Conservation (phyloP, 2,113 vertebrate genomes). For the Oreochromis niloticus region DNA sequence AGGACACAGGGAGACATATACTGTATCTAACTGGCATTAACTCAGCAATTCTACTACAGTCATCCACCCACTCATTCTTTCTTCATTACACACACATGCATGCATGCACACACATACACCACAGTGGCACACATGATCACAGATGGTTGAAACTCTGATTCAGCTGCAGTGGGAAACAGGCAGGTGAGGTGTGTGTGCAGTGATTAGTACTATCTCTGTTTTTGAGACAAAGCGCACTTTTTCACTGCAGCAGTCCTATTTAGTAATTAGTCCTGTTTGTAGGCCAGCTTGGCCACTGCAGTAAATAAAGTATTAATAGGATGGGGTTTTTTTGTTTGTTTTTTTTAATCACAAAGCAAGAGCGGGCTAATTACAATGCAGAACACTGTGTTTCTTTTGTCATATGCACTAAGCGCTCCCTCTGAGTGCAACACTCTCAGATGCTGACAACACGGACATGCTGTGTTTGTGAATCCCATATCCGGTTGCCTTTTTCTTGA, state of each 20-base stretch:
- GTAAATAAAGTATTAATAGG: neutral
- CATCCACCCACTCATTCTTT: constrained; percentile 23
- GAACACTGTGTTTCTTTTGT: constrained; percentile 9
- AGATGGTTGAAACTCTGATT: neutral
- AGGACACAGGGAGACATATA: constrained; percentile 22
- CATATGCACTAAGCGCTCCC: neutral
- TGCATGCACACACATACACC: neutral
- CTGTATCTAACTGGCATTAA: constrained; percentile 17
- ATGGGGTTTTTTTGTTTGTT: neutral
- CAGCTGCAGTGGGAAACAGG: neutral
- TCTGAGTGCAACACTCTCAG: neutral
- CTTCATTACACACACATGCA: neutral
- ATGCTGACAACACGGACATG: neutral
- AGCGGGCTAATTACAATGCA: neutral
- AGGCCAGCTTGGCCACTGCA: neutral
- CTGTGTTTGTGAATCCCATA: constrained; percentile 14
- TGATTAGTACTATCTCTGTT: neutral
- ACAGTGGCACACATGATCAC: neutral
- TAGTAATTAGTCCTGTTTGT: neutral
- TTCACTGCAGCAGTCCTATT: neutral
- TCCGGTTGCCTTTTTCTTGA: neutral
- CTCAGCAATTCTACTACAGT: constrained; percentile 43
- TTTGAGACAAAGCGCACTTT: neutral
- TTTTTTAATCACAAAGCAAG: neutral
- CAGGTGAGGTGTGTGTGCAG: neutral